Percentiles rank a stretch among this genome's conserved stretches.
Evolutionary conservation across 2,113 vertebrate genomes (phyloP).

Genomic region (Cranoglanis bouderius): DNA sequence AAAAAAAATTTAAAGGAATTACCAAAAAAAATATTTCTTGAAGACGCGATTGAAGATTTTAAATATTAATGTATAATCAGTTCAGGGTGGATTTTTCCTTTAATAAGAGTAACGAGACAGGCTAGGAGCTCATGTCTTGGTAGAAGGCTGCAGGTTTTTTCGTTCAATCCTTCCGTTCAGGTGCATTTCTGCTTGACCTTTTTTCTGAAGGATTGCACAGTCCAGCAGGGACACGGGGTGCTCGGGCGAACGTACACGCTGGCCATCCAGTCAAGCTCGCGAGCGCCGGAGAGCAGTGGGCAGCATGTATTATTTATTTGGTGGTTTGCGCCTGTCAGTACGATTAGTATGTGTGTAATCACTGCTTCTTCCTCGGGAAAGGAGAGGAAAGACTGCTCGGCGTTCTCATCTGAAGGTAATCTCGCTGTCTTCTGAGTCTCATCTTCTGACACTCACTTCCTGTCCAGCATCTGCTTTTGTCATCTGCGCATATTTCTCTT

Average conservation of each 20-base stretch:
- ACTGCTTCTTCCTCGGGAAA: conserved; percentile 71
- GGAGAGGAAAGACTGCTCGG: conserved; percentile 67
- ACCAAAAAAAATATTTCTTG: not conserved
- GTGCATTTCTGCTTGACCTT: conserved; percentile 47
- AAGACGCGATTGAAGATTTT: not conserved
- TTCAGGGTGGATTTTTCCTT: not conserved
- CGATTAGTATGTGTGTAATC: conserved; percentile 82
- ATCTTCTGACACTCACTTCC: conserved; percentile 71
- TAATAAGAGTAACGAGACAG: not conserved
- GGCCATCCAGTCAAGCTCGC: conserved; percentile 67
- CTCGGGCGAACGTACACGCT: not conserved
- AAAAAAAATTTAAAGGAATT: too few species aligned
- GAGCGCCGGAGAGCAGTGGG: conserved; percentile 76
- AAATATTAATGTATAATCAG: not conserved
- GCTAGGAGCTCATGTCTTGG: not conserved
- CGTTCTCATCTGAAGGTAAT: conserved; percentile 75
- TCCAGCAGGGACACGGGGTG: conserved; percentile 21
- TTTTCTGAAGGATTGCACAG: conserved; percentile 37
- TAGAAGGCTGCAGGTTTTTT: not conserved
- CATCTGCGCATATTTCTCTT: conserved; percentile 75
- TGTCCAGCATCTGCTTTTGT: conserved; percentile 80
- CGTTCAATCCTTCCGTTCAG: conserved; percentile 16
- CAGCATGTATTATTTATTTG: conserved; percentile 80
- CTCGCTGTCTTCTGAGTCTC: conserved; percentile 71
- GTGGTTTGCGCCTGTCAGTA: conserved; percentile 81